Conservation (phyloP, 2,797 vertebrate genomes). For the Squalus acanthias region DNA sequence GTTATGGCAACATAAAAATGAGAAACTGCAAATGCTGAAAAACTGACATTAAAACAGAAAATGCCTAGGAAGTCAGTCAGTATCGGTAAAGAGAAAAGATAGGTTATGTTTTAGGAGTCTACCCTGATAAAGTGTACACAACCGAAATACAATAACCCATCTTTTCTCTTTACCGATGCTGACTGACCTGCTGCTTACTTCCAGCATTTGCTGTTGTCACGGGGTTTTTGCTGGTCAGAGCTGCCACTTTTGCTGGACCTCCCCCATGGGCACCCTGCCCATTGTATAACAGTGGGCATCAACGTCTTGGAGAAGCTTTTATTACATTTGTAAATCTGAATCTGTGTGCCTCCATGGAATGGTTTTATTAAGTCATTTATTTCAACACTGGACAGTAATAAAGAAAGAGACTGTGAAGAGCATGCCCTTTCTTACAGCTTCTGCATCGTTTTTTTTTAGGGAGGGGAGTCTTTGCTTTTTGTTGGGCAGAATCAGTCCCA, state of each 20-base stretch:
- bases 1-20: neutral
- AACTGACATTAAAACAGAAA: neutral
- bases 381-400: neutral
- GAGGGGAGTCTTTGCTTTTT: neutral
- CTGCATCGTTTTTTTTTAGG: neutral
- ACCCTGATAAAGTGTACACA: neutral
- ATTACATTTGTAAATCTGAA: slow-evolving; percentile 2
- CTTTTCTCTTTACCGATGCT: neutral
- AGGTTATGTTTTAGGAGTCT: neutral
- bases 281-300: neutral
- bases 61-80: neutral
- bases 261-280: neutral
- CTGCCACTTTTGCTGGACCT: neutral
- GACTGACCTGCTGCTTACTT: neutral
- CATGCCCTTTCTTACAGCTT: neutral
- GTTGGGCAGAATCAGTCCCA: neutral
- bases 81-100: neutral
- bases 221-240: neutral
- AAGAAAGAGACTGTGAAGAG: neutral
- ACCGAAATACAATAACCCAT: neutral
- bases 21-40: neutral
- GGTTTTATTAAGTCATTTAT: neutral
- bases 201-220: neutral
- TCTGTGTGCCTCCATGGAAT: neutral
- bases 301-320: neutral